Conservation (phyloP, 2,797 vertebrate genomes). For the Paguma larvata region DNA sequence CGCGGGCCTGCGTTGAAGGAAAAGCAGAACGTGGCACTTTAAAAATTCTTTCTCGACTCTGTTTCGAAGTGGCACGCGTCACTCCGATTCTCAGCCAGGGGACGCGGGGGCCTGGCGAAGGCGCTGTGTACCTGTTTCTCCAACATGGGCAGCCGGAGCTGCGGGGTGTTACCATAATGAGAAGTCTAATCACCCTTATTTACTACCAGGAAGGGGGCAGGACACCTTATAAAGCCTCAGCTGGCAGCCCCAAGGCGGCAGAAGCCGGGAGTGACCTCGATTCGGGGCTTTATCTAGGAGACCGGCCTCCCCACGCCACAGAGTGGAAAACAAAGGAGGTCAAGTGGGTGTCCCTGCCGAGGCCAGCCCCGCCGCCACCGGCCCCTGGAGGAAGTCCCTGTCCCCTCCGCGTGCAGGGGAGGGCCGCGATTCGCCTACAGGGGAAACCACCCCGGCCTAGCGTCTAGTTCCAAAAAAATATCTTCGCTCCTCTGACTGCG, state of each 20-base stretch:
- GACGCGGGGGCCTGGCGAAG: not conserved
- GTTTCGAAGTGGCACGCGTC: constrained; percentile 55
- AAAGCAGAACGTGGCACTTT: not conserved
- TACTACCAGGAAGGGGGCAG: constrained; percentile 69
- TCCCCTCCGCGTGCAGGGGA: not conserved
- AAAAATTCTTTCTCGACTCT: not conserved
- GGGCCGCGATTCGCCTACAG: not conserved
- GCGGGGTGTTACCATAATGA: constrained; percentile 70
- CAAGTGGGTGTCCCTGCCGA: constrained; percentile 65
- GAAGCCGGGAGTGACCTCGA: constrained; percentile 26
- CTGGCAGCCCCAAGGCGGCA: constrained; percentile 73
- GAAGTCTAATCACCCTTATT: constrained; percentile 82
- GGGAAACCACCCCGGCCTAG: constrained; percentile 49
- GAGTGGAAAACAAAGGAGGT: constrained; percentile 80
- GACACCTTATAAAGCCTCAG: constrained; percentile 72
- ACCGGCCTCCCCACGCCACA: constrained; percentile 71
- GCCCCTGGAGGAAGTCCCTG: constrained; percentile 16
- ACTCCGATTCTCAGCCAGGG: constrained; percentile 55
- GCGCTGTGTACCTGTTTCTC: constrained; percentile 67
- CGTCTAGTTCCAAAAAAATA: constrained; percentile 76
- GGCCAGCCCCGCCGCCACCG: not conserved
- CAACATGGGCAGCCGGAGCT: constrained; percentile 66
- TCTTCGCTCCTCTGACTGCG: constrained; percentile 78
- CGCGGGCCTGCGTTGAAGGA: not conserved
- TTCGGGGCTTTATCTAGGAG: constrained; percentile 75